Base-by-base conservation (phyloP, 2,888 invertebrate genomes). In the Heteromyza rotundicornis region DNA sequence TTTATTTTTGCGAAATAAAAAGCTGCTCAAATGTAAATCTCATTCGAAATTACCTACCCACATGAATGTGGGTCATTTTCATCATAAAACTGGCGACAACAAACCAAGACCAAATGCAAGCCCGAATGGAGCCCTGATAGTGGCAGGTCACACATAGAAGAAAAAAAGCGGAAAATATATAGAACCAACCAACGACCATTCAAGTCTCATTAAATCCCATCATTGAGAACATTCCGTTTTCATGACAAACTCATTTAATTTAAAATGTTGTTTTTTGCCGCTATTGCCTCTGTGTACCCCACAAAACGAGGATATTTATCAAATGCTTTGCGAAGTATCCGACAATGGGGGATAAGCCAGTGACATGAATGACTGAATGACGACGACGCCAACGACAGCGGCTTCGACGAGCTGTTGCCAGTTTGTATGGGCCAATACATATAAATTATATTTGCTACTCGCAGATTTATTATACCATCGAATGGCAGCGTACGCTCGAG, bases 401-500 rank as follows among this genome's bases (percentile, higher is more conserved):
- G n/a, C n/a, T n/a, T n/a, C n/a, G n/a, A n/a, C n/a, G n/a, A n/a
- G n/a, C n/a, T n/a, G n/a, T n/a, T n/a, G n/a, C n/a, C n/a, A n/a
- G n/a, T n/a, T n/a, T n/a, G n/a, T n/a, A n/a, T n/a, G n/a, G n/a
- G n/a, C n/a, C n/a, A n/a, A 24, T 50, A 52, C 23, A 58, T 47
- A 57, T 16, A 24, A 44, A 49, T 52, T 49, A n/a, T n/a, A 40
- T 40, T 36, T 27, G 61, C 49, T 49, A 63, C 66, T 62, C 69
- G 55, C 66, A 51, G 57, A 60, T 70, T 64, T 69, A 66, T 70
- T 70, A 71, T 67, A 68, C 69, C 69, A 73, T 72, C 68, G 70
- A 73, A 66, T 68, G 67, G 73, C 70, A 74, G 60, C 57, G 56
- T 60, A 68, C 64, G 66, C 64, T 64, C 22, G 23, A 20, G 40